Conservation (phyloP, 2,113 vertebrate species). For the Conger conger region DNA sequence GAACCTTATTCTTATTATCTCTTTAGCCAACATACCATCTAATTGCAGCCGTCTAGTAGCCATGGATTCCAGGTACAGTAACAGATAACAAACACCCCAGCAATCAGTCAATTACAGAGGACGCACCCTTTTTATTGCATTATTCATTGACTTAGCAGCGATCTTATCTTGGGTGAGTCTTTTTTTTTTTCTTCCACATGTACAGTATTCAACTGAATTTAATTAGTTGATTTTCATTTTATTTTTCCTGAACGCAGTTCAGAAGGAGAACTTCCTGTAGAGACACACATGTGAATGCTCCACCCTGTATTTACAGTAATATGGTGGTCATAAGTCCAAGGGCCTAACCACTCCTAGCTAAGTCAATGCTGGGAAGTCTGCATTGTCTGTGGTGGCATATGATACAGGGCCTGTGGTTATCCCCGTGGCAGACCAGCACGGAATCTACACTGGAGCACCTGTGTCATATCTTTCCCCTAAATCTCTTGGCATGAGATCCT, state of each 20-base stretch:
- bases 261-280: background rate
- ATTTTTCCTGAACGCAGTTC: background rate
- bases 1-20: background rate
- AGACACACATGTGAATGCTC: background rate
- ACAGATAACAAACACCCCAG: background rate
- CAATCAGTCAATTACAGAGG: background rate
- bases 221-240: background rate
- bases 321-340: background rate
- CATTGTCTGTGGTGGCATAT: background rate
- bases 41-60: background rate
- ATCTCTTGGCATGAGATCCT: background rate
- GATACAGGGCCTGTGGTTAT: background rate
- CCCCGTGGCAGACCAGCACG: background rate
- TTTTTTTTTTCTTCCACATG: background rate
- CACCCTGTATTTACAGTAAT: background rate
- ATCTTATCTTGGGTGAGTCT: background rate
- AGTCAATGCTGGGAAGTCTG: background rate
- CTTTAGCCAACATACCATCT: too few species aligned
- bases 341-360: background rate
- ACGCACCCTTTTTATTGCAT: background rate
- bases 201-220: background rate
- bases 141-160: background rate
- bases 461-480: background rate
- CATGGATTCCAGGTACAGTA: background rate
- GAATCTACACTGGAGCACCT: background rate